Evolutionary conservation across 2,888 invertebrate genomes (phyloP).

Genomic region (Pantelozetes paolii): DNA sequence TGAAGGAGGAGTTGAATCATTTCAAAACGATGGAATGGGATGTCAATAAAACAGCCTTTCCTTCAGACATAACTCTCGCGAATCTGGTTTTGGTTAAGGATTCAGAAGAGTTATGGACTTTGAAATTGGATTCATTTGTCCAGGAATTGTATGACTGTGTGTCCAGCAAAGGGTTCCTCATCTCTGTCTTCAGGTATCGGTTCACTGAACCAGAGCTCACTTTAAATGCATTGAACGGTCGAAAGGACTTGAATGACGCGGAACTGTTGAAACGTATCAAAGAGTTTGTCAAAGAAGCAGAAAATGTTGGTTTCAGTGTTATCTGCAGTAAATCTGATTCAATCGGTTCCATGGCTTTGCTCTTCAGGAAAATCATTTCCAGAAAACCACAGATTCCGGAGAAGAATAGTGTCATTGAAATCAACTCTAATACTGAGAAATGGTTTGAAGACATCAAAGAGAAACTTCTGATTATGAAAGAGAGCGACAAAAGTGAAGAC

Average conservation of each 20-base stretch:
- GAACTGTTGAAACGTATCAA: background rate
- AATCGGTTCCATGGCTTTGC: conserved; percentile 8
- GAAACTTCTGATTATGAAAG: conserved; percentile 97
- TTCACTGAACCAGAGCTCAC: conserved; percentile 23
- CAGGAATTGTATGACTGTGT: background rate
- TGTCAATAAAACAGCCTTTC: background rate
- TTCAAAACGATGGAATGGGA: conserved; percentile 38
- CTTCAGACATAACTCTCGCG: conserved; percentile 16
- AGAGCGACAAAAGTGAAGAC: conserved; percentile 83
- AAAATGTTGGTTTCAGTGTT: background rate
- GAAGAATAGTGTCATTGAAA: conserved; percentile 57
- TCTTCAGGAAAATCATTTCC: background rate
- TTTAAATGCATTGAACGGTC: conserved; percentile 12
- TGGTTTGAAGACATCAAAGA: conserved; percentile 60
- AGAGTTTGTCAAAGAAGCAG: background rate
- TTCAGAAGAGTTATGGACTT: background rate
- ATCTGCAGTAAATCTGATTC: conserved; percentile 4
- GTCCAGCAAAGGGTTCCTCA: background rate
- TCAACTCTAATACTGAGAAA: conserved; percentile 60
- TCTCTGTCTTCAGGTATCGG: background rate
- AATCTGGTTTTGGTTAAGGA: conserved; percentile 11
- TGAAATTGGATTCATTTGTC: background rate
- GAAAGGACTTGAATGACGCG: background rate
- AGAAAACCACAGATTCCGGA: background rate
- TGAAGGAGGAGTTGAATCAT: background rate